Base-by-base conservation (phyloP, 1,140 invertebrate genomes). In the Andrena cerasifolii region DNA sequence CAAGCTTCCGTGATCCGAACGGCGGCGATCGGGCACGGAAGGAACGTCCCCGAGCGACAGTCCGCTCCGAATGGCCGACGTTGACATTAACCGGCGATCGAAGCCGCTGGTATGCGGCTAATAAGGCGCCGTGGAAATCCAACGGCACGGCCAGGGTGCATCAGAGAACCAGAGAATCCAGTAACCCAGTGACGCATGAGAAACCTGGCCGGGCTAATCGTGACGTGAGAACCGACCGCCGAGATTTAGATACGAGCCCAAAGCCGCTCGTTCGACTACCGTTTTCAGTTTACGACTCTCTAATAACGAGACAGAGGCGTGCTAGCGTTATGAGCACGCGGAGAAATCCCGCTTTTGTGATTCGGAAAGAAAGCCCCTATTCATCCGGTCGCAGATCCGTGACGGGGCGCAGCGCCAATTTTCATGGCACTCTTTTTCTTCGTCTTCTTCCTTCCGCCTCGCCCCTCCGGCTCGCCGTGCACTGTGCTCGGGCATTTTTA, bases 171-270 rank as follows among this genome's bases (percentile, higher is more conserved):
- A 53, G 62, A 67, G 85, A 83, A 79, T 84, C 73, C 49, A 83
- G 82, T 87, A 87, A 88, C 82, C 84, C 73, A 84, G 82, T 88
- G 86, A 84, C 85, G 72, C 78, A 71, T 81, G 81, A 74, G 85
- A 85, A 85, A 81, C 74, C n/a, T 68, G 74, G 43, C 24, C 53
- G 40, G 12, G 49, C 61, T 78, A 85, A 84, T 85, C 79, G 71
- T 81, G 79, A 78, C 72, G 78, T 84, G 83, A 85, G 83, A 84
- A 85, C 73, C 67, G 49, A n/a, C n/a, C 76, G 73, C 53, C 58
- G 70, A 70, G 73, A 85, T 81, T 81, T 56, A 84, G 74, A 84
- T 72, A 70, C 66, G 45, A 70, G 58, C 59, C 8, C 18, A 73
- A 66, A 78, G 54, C 56, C 21, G 68, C 28, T 62, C 56, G 68